Evolutionary conservation across 2,797 vertebrate genomes (phyloP).

Genomic region (Microcaecilia unicolor): DNA sequence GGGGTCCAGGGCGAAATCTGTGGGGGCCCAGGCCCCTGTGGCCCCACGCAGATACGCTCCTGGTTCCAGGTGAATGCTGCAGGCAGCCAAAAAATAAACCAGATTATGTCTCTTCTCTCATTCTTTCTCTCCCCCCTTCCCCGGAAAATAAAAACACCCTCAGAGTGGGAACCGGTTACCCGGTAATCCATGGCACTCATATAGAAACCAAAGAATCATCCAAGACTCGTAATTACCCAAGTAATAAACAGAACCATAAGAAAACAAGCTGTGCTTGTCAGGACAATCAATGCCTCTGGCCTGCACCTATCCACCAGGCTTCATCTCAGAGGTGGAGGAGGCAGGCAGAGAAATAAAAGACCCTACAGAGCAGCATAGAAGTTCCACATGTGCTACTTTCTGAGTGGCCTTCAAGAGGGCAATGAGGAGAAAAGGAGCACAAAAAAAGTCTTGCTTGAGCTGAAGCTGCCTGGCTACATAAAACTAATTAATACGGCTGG

Average conservation of each 20-base stretch:
- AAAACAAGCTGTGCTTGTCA: conserved; percentile 45
- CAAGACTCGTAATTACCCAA: conserved; percentile 42
- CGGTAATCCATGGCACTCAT: conserved; percentile 26
- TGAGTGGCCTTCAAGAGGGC: conserved; percentile 51
- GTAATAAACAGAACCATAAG: conserved; percentile 51
- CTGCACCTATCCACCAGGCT: conserved; percentile 43
- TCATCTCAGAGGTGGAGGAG: conserved; percentile 45
- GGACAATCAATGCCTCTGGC: conserved; percentile 42
- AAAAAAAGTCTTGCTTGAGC: conserved; percentile 34
- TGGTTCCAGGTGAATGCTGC: conserved; percentile 19
- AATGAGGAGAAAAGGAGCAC: conserved; percentile 11
- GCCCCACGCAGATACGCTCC: no score
- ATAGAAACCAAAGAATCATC: conserved; percentile 31
- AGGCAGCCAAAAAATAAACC: conserved; percentile 3
- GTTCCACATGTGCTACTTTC: conserved; percentile 46
- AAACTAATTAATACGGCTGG: conserved; percentile 55
- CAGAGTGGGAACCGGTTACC: conserved; percentile 23
- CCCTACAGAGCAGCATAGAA: conserved; percentile 41
- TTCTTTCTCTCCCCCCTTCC: background rate
- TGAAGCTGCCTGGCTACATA: conserved; percentile 46
- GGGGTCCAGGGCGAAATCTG: no score
- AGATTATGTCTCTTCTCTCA: background rate
- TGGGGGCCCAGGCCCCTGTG: no score
- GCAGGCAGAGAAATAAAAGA: conserved; percentile 39
- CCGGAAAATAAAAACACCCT: no score